Percentiles rank a stretch among this genome's conserved stretches.
Conservation (phyloP, 2,888 invertebrate species). For the Aquatica leii region DNA sequence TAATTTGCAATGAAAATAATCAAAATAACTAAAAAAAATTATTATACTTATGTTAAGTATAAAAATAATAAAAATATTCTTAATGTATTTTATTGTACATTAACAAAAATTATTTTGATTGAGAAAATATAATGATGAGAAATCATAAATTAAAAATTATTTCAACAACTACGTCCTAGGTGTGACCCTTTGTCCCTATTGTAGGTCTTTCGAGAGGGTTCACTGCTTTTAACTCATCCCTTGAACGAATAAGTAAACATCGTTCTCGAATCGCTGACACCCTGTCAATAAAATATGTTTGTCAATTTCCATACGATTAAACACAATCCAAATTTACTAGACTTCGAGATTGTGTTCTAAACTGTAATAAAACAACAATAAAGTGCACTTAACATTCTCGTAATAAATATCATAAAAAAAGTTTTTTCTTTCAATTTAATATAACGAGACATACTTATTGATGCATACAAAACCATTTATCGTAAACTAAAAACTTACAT, state of each 20-base stretch:
- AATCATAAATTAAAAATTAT: slow-evolving; percentile 2
- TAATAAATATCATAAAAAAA: not conserved
- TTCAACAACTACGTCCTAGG: not conserved
- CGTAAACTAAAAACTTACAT: too few species aligned
- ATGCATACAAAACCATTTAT: too few species aligned
- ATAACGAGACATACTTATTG: not conserved
- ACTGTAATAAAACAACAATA: slow-evolving; percentile 7
- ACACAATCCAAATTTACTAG: slow-evolving; percentile 9
- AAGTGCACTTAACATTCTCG: not conserved
- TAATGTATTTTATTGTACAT: too few species aligned
- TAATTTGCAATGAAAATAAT: too few species aligned
- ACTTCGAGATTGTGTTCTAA: slow-evolving; percentile 7
- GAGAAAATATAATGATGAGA: too few species aligned
- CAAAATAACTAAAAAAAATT: too few species aligned
- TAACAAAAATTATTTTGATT: too few species aligned
- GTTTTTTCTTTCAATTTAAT: not conserved
- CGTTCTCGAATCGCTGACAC: slow-evolving; percentile 14
- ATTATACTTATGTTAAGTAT: too few species aligned
- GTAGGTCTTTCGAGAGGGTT: slow-evolving; percentile 12
- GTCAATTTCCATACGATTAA: slow-evolving; percentile 21
- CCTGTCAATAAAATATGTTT: slow-evolving; percentile 20
- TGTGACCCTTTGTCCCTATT: slow-evolving; percentile 10
- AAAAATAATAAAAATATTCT: too few species aligned
- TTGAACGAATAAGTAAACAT: slow-evolving; percentile 20
- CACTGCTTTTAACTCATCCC: slow-evolving; percentile 10